Evolutionary conservation across 2,888 invertebrate species (phyloP).

Genomic region (Graphium colonna): DNA sequence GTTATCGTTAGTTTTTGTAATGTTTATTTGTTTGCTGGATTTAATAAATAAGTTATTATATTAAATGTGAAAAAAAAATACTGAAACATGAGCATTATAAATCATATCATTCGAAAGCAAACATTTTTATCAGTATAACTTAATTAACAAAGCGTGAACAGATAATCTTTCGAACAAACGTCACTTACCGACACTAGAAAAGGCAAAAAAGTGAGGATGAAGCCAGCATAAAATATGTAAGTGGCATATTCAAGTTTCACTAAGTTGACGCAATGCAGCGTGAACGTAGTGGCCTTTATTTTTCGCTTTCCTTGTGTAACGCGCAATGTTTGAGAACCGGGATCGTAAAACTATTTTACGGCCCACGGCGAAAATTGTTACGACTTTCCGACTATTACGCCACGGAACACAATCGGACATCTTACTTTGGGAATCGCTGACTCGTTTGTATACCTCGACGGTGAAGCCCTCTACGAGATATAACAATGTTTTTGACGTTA

Average conservation of each 20-base stretch:
- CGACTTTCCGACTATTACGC: constrained; percentile 39
- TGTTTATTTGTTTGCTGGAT: too few relatives aligned
- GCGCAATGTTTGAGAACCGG: constrained; percentile 41
- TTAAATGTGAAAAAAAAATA: too few relatives aligned
- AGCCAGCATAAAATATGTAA: constrained; percentile 18
- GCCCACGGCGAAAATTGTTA: constrained; percentile 47
- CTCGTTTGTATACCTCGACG: too few relatives aligned
- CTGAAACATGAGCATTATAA: too few relatives aligned
- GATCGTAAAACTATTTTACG: constrained; percentile 61
- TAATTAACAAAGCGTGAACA: too few relatives aligned
- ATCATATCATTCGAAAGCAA: too few relatives aligned
- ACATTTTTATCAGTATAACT: too few relatives aligned
- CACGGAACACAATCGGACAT: constrained; percentile 19
- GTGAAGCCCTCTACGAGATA: too few relatives aligned
- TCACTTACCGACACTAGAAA: neutral
- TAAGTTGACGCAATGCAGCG: constrained; percentile 42
- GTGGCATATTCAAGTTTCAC: constrained; percentile 11
- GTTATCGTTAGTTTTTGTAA: too few relatives aligned
- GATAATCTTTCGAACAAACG: neutral
- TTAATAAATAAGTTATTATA: too few relatives aligned
- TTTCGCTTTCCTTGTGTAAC: constrained; percentile 31
- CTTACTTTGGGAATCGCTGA: constrained; percentile 8
- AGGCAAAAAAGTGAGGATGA: constrained; percentile 10
- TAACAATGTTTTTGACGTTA: too few relatives aligned
- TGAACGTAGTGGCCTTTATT: constrained; percentile 36